A percentile compares a stretch with the other conserved stretches of the same genome.
phyloP scores from a whole-genome alignment of 2,113 vertebrate genomes.

The Emydocephalus ijimae region DNA sequence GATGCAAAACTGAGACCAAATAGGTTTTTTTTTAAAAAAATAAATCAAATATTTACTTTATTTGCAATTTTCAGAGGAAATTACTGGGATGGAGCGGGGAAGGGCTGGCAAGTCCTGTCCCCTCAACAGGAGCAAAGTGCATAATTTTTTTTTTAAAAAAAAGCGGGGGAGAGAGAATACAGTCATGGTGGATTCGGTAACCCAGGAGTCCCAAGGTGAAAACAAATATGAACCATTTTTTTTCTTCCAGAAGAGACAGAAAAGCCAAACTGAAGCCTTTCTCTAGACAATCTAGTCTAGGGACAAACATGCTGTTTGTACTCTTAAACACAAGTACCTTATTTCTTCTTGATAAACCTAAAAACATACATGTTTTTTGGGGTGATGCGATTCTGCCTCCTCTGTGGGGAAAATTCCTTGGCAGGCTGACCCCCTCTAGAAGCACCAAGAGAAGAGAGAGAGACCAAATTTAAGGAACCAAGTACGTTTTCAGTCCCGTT shows the following conservation, averaged over 20 bases:
- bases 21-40: too few relatives aligned
- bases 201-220: neutral
- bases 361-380: too few relatives aligned
- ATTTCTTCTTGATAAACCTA: neutral
- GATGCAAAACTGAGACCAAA: neutral
- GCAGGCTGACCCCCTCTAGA: neutral
- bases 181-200: neutral
- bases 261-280: neutral
- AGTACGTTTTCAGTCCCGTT: neutral
- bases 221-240: neutral
- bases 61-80: neutral
- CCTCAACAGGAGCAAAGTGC: neutral
- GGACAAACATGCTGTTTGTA: neutral
- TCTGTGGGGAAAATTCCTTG: neutral
- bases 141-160: neutral
- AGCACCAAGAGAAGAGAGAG: neutral
- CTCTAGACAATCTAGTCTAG: neutral
- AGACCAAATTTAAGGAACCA: neutral
- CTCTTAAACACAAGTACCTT: neutral
- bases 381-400: neutral
- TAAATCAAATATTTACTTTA: neutral
- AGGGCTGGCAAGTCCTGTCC: neutral
- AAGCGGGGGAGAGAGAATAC: neutral
- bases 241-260: neutral
- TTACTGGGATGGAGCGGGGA: neutral